Evolutionary conservation across 2,797 vertebrate species (phyloP), one percentile per base, ranked within the genome.

Genomic region (Triplophysa yarkandensis): DNA sequence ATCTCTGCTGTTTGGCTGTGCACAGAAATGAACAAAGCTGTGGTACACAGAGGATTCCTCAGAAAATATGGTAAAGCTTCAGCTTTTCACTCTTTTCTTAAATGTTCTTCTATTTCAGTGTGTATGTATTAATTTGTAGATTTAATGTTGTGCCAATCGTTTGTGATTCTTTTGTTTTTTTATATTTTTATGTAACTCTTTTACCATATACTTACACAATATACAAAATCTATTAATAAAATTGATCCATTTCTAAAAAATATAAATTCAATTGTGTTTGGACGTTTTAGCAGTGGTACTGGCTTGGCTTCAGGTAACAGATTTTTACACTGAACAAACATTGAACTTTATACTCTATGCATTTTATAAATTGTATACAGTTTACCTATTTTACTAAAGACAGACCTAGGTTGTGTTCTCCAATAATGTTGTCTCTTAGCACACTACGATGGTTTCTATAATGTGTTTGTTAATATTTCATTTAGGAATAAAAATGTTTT

Each of bases 31-130:
- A 92, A 82, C 81, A 58, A 85, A 17, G 82, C 86, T 1, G 91
- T 91, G 39, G 69, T 93, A 70, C 91, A 92, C 27, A 86, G 80
- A 72, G 93, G 93, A 55, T 93, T 92, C 86, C 90, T 94, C 67
- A 89, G 81, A 77, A 94, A 94, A 85, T 94, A 94, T 6, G 93
- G 92, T 94, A 88, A 80, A 90, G 54, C 21, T 9, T 1, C 27
- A 16, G 23, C 44, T 19, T 25, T 50, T 21, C 13, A 6, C 10
- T 50, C 23, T 65, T 58, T 70, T 7, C 25, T 10, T 34, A 32
- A 13, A 13, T 32, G 28, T 19, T 19, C 17, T 32, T 32, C 19
- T 58, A 17, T 52, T 4, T 23, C 13, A 14, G 50, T 52, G 50
- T 52, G 48, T 32, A 1, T 9, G 1, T 3, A 30, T 13, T 28